These are phyloP conservation scores for Itoplectis maculator DNA, from an alignment of 2,888 invertebrate species.

Conservation along the genomic window DNA sequence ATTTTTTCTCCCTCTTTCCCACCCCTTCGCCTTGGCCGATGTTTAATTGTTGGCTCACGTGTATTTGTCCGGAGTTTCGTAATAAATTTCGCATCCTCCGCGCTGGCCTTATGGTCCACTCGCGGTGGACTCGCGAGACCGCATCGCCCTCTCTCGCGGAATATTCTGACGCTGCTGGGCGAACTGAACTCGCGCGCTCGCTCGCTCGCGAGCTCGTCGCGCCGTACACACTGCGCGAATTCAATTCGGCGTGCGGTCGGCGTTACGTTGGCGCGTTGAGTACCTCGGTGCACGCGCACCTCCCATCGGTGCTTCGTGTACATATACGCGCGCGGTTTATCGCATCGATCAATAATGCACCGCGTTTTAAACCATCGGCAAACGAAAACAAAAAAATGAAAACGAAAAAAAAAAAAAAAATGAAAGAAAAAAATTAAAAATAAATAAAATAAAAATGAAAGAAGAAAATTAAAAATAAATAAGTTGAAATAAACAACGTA, in stretches of 20 bases:
- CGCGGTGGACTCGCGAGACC: conserved; percentile 50
- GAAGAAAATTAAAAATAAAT: too few relatives aligned
- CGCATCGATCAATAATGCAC: conserved; percentile 57
- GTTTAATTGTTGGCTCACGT: conserved; percentile 52
- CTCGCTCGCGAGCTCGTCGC: too few relatives aligned
- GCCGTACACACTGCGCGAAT: conserved; percentile 25
- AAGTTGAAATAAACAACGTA: conserved; percentile 39
- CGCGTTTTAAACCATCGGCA: conserved; percentile 45
- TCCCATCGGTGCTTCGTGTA: conserved; percentile 16
- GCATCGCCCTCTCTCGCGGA: conserved; percentile 13
- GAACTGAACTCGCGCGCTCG: neutral
- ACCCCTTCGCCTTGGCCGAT: conserved; percentile 20
- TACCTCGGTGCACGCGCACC: conserved; percentile 35
- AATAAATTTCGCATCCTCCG: conserved; percentile 61
- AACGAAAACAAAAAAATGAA: conserved; percentile 39
- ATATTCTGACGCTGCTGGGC: conserved; percentile 16
- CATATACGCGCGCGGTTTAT: conserved; percentile 39
- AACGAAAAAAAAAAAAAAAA: conserved; percentile 30
- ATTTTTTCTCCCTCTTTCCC: neutral
- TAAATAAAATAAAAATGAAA: conserved; percentile 27
- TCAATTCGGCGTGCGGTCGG: conserved; percentile 56
- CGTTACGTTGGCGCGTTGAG: conserved; percentile 42
- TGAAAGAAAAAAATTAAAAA: conserved; percentile 32
- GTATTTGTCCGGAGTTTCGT: conserved; percentile 57
- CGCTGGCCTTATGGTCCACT: conserved; percentile 28